phyloP scores from a whole-genome alignment of 2,113 vertebrate genomes.

The Chelonoidis abingdonii region DNA sequence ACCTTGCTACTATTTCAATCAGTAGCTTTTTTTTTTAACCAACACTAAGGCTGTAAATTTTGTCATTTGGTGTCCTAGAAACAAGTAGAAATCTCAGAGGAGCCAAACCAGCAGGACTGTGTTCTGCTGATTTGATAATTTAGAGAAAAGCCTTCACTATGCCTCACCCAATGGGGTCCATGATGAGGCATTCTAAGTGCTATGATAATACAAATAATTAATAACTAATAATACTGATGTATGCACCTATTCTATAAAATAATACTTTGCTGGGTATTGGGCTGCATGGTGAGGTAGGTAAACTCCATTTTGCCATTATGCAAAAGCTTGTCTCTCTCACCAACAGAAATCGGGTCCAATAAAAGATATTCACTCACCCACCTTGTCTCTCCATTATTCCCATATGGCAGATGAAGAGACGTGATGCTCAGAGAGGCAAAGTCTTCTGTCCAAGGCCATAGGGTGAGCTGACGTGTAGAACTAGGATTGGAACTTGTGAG shows the following conservation, averaged over 20 bases:
- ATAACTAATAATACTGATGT: not conserved
- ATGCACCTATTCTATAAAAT: not conserved
- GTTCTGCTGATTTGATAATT: no score
- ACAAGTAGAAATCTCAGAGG: not conserved
- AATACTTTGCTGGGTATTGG: not conserved
- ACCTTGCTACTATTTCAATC: not conserved
- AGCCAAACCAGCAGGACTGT: not conserved
- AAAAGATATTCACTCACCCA: not conserved
- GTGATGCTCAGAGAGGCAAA: no score
- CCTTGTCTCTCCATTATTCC: not conserved
- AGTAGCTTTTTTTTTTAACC: not conserved
- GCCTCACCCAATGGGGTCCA: not conserved
- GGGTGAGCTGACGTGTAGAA: not conserved
- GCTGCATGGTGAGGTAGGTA: not conserved
- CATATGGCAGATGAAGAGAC: not conserved
- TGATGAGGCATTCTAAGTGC: not conserved
- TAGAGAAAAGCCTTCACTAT: not conserved
- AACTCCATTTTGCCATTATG: not conserved
- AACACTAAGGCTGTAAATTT: not conserved
- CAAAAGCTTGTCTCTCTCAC: not conserved
- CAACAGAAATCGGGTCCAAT: not conserved
- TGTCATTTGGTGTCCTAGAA: not conserved
- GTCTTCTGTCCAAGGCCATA: fast-evolving
- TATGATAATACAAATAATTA: not conserved
- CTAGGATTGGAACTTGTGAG: not conserved